Percentiles rank a stretch among this genome's conserved stretches.
phyloP scores from a whole-genome alignment of 2,113 vertebrate genomes.

The Alces alces region DNA sequence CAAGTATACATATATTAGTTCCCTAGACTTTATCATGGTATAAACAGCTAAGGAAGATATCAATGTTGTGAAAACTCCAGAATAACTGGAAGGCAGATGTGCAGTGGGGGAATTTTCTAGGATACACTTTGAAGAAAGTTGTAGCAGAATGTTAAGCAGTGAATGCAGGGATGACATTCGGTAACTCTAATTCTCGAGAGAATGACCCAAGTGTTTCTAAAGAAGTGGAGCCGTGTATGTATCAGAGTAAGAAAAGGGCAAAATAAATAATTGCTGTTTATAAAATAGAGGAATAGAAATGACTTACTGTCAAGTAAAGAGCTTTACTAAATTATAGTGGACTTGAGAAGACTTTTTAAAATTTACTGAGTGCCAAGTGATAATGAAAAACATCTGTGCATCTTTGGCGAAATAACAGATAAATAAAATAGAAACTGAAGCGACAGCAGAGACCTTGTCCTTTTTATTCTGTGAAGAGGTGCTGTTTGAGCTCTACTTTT shows the following conservation, averaged over 20 bases:
- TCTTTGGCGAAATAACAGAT: not conserved
- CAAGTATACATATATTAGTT: not conserved
- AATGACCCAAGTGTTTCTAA: conserved; percentile 10
- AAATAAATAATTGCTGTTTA: not conserved
- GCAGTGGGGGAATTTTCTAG: not conserved
- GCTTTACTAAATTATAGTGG: not conserved
- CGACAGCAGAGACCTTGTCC: not conserved
- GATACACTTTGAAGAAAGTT: not conserved
- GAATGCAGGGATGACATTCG: not conserved
- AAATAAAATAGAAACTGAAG: not conserved
- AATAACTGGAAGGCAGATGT: not conserved
- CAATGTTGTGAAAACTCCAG: not conserved
- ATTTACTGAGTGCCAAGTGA: not conserved
- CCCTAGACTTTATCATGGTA: not conserved
- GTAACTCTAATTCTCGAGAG: not conserved
- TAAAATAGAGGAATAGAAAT: not conserved
- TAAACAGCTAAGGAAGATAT: not conserved
- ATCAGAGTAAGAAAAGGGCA: not conserved
- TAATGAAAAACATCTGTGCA: not conserved
- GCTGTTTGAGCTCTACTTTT: not conserved
- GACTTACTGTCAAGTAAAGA: not conserved
- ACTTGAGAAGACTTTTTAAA: not conserved
- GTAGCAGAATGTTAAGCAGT: not conserved
- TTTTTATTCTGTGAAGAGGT: not conserved
- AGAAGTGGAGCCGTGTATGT: not conserved